Percentiles rank a stretch among this genome's conserved stretches.
Evolutionary conservation across 1,140 invertebrate species (phyloP).

Genomic region (Caenorhabditis briggsae): DNA sequence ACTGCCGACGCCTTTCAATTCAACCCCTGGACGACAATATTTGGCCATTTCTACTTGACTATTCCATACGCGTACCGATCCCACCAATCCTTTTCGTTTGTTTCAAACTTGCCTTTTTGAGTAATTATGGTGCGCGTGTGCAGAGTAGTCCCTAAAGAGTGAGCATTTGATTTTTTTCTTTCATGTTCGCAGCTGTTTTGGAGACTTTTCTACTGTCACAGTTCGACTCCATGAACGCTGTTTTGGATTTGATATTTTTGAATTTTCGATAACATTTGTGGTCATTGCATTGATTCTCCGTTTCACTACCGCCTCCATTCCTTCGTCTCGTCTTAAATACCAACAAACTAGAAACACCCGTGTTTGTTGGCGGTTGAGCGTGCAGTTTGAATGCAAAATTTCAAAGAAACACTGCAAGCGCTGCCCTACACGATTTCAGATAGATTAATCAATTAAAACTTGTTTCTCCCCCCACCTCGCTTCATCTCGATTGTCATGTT

Average conservation of each 20-base stretch:
- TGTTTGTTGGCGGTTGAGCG: constrained; percentile 50
- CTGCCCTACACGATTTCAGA: constrained; percentile 53
- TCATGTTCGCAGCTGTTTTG: constrained; percentile 42
- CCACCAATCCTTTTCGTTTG: constrained; percentile 22
- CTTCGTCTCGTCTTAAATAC: constrained; percentile 44
- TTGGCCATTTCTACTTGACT: constrained; percentile 51
- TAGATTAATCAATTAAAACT: constrained; percentile 37
- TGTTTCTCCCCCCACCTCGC: not conserved
- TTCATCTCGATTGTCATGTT: not conserved
- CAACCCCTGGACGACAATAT: constrained; percentile 43
- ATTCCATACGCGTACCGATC: constrained; percentile 22
- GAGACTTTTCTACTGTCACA: not conserved
- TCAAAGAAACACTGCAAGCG: constrained; percentile 39
- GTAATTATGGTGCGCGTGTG: constrained; percentile 50
- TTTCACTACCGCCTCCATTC: constrained; percentile 52
- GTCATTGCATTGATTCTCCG: constrained; percentile 56
- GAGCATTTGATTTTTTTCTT: constrained; percentile 40
- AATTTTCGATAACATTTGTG: constrained; percentile 53
- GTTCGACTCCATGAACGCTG: constrained; percentile 27
- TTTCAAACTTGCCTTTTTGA: constrained; percentile 43
- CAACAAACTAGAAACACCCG: constrained; percentile 45
- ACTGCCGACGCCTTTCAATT: constrained; percentile 27
- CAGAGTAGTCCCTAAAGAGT: constrained; percentile 54
- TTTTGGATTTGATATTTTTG: constrained; percentile 38
- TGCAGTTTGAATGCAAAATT: constrained; percentile 51